Base-by-base conservation (phyloP, 1,140 invertebrate species). In the Zaprionus ghesquierei region DNA sequence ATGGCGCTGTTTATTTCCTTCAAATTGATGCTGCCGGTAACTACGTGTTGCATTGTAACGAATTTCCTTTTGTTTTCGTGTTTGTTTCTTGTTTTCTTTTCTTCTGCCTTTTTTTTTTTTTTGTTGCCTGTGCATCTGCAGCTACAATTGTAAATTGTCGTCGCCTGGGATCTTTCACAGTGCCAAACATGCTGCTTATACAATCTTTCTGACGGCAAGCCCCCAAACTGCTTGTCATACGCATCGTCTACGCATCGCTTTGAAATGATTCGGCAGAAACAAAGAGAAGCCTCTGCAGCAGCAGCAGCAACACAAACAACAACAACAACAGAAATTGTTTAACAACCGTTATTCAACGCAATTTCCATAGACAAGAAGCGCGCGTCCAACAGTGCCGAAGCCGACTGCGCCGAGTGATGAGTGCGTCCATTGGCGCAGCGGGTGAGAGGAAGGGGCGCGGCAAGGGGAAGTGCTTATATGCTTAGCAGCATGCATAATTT, bases 401-500 rank as follows among this genome's bases (percentile, higher is more conserved):
- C 13, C 41, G 41, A 20, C 41, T 20, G 35, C 35, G 35, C 6
- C 15, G 41, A 18, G 41, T 46, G 41, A 46, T 46, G 41, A 46
- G n/a, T n/a, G n/a, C n/a, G n/a, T n/a, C n/a, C n/a, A n/a, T 18
- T 46, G 18, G 18, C 18, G 8, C 41, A 22, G 41, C 3, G 41
- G 41, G 5, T 23, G 46, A 22, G 9, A 1, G 35, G 6, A 2
- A 22, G 41, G 25, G n/a, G n/a, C n/a, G 54, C 29, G 20, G 27
- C 4, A 15, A 20, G 44, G 51, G 33, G 50, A 10, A n/a, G 38
- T 18, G 51, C 56, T 46, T 50, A 54, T 81, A 70, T 85, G 81
- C 74, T 86, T 65, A 71, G 63, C 33, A 72, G 74, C 61, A 77
- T 81, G 81, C 76, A 77, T 82, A 87, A 87, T 87, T 86, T 86